phyloP scores from a whole-genome alignment of 2,888 invertebrate species.

The Deilephila porcellus region DNA sequence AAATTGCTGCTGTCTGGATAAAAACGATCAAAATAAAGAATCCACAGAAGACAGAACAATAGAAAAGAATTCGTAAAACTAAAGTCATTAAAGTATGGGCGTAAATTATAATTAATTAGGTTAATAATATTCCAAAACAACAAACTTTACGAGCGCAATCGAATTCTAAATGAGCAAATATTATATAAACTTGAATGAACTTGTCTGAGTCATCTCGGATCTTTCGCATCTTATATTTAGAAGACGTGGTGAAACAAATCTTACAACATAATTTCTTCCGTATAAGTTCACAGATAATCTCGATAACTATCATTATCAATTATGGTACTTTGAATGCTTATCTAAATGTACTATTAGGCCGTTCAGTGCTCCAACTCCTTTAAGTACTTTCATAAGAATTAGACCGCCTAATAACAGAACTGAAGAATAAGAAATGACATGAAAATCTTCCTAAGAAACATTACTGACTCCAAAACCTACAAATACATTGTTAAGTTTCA shows the following conservation, averaged over 20 bases:
- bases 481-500: neutral
- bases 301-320: neutral
- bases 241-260: neutral
- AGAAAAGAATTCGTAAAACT: no score
- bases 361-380: neutral
- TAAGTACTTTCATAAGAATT: no score
- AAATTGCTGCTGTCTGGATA: no score
- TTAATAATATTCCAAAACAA: neutral
- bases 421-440: no score
- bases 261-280: constrained; percentile 15
- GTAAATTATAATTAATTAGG: neutral
- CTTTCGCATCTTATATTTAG: neutral
- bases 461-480: neutral
- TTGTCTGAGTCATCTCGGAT: neutral
- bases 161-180: neutral
- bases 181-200: neutral
- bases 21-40: no score
- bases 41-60: no score
- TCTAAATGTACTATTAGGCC: neutral
- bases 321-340: neutral
- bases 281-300: neutral
- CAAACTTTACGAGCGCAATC: neutral
- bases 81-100: no score
- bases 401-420: no score
- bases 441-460: neutral